phyloP scores from a whole-genome alignment of 2,888 invertebrate species.

The Napeogenes inachia region DNA sequence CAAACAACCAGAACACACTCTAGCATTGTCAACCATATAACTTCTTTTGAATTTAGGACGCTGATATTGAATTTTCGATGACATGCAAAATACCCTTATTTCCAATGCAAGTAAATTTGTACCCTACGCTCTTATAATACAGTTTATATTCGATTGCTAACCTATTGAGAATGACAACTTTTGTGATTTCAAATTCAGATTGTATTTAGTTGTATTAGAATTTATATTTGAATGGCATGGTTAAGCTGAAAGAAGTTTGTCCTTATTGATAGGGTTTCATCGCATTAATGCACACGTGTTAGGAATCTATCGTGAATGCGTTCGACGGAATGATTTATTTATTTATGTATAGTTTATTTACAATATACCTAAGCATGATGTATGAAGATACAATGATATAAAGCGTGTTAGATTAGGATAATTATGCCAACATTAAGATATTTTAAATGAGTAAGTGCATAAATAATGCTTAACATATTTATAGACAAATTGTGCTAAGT shows the following conservation, averaged over 20 bases:
- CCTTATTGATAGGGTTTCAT: slow-evolving; percentile 55
- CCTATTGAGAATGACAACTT: not conserved
- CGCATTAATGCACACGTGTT: slow-evolving; percentile 54
- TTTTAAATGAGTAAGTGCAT: too few relatives aligned
- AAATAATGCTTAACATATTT: not conserved
- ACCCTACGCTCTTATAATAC: not conserved
- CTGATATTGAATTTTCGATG: slow-evolving; percentile 12
- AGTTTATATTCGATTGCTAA: slow-evolving; percentile 5
- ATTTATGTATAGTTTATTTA: slow-evolving; percentile 5
- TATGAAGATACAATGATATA: not conserved
- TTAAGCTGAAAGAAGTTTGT: slow-evolving; percentile 37
- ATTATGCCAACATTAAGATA: too few relatives aligned
- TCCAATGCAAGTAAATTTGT: slow-evolving; percentile 3
- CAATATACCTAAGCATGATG: not conserved
- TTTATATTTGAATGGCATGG: slow-evolving; percentile 26
- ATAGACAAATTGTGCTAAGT: not conserved
- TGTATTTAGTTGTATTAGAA: slow-evolving; percentile 9
- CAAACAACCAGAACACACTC: not conserved
- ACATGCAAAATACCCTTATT: slow-evolving; percentile 8
- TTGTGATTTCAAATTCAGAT: slow-evolving; percentile 5
- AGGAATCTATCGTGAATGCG: slow-evolving; percentile 44
- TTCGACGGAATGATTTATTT: slow-evolving; percentile 19
- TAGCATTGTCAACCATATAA: not conserved
- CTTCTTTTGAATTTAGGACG: slow-evolving; percentile 17
- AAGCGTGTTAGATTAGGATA: not conserved